phyloP scores from a whole-genome alignment of 2,797 vertebrate genomes.

The Ctenosaura bakeri region DNA sequence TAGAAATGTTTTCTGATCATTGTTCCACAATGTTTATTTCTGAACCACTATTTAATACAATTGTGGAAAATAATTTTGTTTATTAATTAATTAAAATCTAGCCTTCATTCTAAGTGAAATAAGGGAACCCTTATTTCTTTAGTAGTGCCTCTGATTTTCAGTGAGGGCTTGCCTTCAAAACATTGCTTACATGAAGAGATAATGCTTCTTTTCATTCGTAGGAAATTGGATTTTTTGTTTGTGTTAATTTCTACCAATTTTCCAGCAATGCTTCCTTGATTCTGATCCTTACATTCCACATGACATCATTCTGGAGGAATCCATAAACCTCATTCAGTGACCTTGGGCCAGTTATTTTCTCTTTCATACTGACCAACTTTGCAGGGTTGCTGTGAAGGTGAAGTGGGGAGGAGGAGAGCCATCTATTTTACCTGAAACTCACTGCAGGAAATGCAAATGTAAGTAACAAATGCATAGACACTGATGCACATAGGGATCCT shows the following conservation, averaged over 20 bases:
- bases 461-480: no score
- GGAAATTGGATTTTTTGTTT: not conserved
- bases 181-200: no score
- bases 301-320: not conserved
- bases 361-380: no score
- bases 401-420: no score
- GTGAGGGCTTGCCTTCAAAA: not conserved
- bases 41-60: not conserved
- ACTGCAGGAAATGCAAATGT: no score
- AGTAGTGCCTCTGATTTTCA: not conserved
- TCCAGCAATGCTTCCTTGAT: not conserved
- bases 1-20: constrained; percentile 2
- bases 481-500: not conserved
- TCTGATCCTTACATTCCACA: not conserved
- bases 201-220: not conserved
- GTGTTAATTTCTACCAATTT: not conserved
- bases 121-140: no score
- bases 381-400: no score
- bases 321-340: no score
- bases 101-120: not conserved
- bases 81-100: not conserved
- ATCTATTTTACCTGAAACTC: no score
- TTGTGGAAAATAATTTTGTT: not conserved
- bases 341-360: no score
- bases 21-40: not conserved